These are phyloP conservation scores for Helicoverpa zea DNA, from an alignment of 1,140 invertebrate genomes.

Conservation along the genomic window DNA sequence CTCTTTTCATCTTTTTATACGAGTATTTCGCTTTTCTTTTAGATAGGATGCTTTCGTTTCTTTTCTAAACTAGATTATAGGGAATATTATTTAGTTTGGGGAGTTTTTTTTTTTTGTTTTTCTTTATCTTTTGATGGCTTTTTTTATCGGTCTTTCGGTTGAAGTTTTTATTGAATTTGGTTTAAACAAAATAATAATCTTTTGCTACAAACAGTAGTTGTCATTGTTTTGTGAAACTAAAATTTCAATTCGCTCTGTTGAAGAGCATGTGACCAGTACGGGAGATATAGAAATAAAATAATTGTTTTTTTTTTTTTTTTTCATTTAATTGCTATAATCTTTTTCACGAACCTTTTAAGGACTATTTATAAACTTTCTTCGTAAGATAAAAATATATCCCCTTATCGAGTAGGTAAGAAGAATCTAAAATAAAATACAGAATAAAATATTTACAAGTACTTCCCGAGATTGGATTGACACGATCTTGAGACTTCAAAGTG, in stretches of 20 bases:
- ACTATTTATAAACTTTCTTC: not conserved
- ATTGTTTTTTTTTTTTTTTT: not conserved
- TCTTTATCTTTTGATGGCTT: too few relatives aligned
- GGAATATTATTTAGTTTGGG: not conserved
- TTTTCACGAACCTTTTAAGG: not conserved
- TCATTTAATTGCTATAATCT: not conserved
- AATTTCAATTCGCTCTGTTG: too few relatives aligned
- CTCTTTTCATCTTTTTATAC: constrained; percentile 50
- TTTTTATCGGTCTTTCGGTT: too few relatives aligned
- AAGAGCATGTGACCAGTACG: too few relatives aligned
- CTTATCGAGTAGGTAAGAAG: constrained; percentile 7
- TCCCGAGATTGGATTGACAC: constrained; percentile 27
- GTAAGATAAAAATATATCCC: not conserved
- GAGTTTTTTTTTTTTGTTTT: not conserved
- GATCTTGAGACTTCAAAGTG: constrained; percentile 31
- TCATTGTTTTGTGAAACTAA: too few relatives aligned
- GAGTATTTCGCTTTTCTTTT: constrained; percentile 44
- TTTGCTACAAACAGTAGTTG: too few relatives aligned
- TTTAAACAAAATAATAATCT: too few relatives aligned
- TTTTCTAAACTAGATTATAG: constrained; percentile 5
- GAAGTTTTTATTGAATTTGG: too few relatives aligned
- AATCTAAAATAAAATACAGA: constrained; percentile 13
- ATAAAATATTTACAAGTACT: constrained; percentile 39
- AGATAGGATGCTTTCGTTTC: not conserved
- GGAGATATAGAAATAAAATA: too few relatives aligned